phyloP scores from a whole-genome alignment of 2,888 invertebrate genomes.

The Platerodrilus igneus region DNA sequence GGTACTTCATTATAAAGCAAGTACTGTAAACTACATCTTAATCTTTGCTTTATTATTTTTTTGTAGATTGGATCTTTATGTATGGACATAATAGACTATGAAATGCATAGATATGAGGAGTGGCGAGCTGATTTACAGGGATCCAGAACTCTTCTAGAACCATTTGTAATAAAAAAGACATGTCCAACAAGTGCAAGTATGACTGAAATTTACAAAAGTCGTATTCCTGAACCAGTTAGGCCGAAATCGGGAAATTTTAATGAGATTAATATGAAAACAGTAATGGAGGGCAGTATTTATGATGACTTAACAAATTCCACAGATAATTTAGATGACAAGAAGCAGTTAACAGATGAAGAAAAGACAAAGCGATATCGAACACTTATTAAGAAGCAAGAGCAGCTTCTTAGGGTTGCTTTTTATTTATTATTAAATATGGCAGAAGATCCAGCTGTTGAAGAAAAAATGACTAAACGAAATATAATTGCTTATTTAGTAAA shows the following conservation, averaged over 20 bases:
- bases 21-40: no score
- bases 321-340: conserved; percentile 45
- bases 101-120: conserved; percentile 86
- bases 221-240: conserved; percentile 69
- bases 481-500: conserved; percentile 83
- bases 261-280: conserved; percentile 55
- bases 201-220: conserved; percentile 63
- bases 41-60: no score
- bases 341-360: conserved; percentile 42
- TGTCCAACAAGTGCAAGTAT: conserved; percentile 48
- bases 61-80: conserved; percentile 87
- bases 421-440: conserved; percentile 92
- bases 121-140: conserved; percentile 77
- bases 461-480: conserved; percentile 94
- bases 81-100: conserved; percentile 94
- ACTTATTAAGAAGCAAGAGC: conserved; percentile 90
- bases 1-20: conserved; percentile 89
- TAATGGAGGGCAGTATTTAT: conserved; percentile 65
- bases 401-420: conserved; percentile 83
- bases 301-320: conserved; percentile 51
- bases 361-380: conserved; percentile 71
- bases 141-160: conserved; percentile 47
- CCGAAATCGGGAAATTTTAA: conserved; percentile 69
- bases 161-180: conserved; percentile 44
- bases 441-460: conserved; percentile 91